Base-by-base conservation (phyloP, 2,797 vertebrate genomes). In the Okamejei kenojei region DNA sequence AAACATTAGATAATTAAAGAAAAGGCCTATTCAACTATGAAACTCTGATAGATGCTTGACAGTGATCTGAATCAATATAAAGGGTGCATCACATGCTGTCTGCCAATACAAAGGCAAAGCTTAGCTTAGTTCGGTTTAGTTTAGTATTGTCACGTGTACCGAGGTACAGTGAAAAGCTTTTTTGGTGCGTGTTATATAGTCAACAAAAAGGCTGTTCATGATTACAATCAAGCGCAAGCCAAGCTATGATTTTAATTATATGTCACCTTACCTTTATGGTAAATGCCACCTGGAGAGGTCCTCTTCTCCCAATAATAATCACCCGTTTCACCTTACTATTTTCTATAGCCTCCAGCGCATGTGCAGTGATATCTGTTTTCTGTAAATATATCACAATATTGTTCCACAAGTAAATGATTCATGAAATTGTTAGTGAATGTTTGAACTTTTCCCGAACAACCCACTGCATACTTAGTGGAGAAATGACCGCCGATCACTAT, bases 291-390 rank as follows among this genome's bases (percentile, higher is more conserved):
- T 92, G 90, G 11, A 92, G 71, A 17, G 90, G 68, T 74, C 90
- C 90, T 76, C 90, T 54, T 74, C 90, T 74, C 26, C 90, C 90
- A 76, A 92, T 71, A 58, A 92, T 35, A 17, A 92, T 10, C 23
- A 92, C 23, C 35, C 90, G 68, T 38, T 92, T 92, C 23, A 92
- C 68, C 38, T 92, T 92, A 74, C 90, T 92, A 54, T 71, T 38
- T 74, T 71, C 35, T 73, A 92, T 29, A 45, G 90, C 71, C 71
- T 92, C 90, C 38, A 92, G 68, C 29, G 90, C 32, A 92, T 54
- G 26, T n/a, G 71, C 11, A 1, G 90, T 35, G 1, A 92, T 92
- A 92, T 92, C 90, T 0, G 90, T 92, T 92, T 92, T 92, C 90
- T 92, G 71, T 76, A 76, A 92, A 74, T 26, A 91, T 74, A 91